A percentile compares a stretch with the other conserved stretches of the same genome.
Evolutionary conservation across 2,888 invertebrate genomes (phyloP).

Genomic region (Ectemnius continuus): DNA sequence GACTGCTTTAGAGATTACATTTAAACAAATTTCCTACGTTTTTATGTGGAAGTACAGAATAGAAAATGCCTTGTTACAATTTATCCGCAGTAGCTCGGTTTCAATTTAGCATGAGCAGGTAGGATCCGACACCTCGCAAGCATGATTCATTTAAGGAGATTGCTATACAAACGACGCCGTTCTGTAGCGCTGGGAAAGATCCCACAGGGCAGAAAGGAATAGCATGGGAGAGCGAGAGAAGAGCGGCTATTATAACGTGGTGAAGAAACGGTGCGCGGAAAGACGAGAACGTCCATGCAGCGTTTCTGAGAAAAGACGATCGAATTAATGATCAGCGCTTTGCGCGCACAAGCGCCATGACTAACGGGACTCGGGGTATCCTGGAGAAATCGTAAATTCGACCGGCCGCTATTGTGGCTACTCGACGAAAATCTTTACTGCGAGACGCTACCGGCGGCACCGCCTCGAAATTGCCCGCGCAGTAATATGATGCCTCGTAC

Average conservation of each 20-base stretch:
- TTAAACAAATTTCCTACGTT: too few relatives aligned
- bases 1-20: too few relatives aligned
- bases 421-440: too few relatives aligned
- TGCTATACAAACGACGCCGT: slow-evolving; percentile 39
- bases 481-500: too few relatives aligned
- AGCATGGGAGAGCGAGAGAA: not conserved
- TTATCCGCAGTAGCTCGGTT: slow-evolving; percentile 10
- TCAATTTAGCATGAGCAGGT: slow-evolving; percentile 33
- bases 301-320: slow-evolving; percentile 10
- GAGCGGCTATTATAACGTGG: slow-evolving; percentile 20
- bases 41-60: too few relatives aligned
- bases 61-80: too few relatives aligned
- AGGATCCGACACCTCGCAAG: slow-evolving; percentile 25
- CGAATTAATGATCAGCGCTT: slow-evolving; percentile 23
- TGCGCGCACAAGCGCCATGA: not conserved
- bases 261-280: slow-evolving; percentile 17
- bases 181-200: not conserved
- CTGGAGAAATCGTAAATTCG: too few relatives aligned
- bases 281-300: slow-evolving; percentile 16
- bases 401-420: too few relatives aligned
- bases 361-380: too few relatives aligned
- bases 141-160: slow-evolving; percentile 43
- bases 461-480: too few relatives aligned
- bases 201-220: not conserved
- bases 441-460: too few relatives aligned